Conservation (phyloP, 1,140 invertebrate species). For the Macrosteles quadrilineatus region DNA sequence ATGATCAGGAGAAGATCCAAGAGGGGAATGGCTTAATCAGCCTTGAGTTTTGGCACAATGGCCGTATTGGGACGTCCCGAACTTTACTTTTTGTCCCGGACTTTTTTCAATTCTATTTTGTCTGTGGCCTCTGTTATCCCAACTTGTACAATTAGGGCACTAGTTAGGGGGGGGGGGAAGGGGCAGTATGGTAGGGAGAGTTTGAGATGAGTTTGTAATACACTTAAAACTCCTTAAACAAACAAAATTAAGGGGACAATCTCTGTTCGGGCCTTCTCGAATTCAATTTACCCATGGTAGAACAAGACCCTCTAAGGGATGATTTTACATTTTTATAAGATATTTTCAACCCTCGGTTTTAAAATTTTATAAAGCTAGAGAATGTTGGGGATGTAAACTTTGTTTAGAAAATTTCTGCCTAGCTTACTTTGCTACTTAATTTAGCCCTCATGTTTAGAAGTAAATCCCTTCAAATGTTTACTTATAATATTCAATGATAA, state of each 20-base stretch:
- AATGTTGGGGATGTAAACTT: too few species aligned
- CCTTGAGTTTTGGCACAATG: too few species aligned
- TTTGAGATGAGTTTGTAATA: slow-evolving; percentile 20
- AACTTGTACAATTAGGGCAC: slow-evolving; percentile 9
- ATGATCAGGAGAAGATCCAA: too few species aligned
- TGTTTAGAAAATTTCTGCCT: too few species aligned
- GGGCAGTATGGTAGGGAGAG: background rate
- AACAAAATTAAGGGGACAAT: slow-evolving; percentile 23
- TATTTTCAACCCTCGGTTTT: slow-evolving; percentile 3
- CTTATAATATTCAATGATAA: too few species aligned
- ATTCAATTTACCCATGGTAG: slow-evolving; percentile 3
- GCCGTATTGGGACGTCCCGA: too few species aligned
- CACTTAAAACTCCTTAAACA: slow-evolving; percentile 22
- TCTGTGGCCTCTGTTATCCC: slow-evolving; percentile 10
- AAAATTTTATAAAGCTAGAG: too few species aligned
- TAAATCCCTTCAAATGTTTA: too few species aligned
- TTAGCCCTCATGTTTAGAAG: too few species aligned
- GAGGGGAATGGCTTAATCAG: too few species aligned
- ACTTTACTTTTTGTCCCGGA: background rate
- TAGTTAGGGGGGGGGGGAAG: background rate
- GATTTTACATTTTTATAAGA: slow-evolving; percentile 19
- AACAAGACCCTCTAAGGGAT: background rate
- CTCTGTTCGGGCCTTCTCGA: background rate
- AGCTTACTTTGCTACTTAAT: too few species aligned
- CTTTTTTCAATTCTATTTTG: slow-evolving; percentile 18